Evolutionary conservation across 1,140 invertebrate genomes (phyloP).

Genomic region (Papilio xuthus): DNA sequence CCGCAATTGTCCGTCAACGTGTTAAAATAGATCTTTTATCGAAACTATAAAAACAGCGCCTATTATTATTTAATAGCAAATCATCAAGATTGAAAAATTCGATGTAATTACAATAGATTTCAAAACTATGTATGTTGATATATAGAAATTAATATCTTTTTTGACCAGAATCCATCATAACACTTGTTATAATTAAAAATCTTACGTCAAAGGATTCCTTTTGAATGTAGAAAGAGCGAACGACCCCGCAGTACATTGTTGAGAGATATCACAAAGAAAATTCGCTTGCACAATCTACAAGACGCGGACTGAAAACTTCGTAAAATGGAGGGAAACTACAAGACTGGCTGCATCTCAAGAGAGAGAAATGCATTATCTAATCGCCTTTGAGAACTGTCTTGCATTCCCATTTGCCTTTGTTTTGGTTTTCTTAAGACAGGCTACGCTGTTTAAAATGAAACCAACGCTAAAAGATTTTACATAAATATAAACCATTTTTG

Average conservation of each 20-base stretch:
- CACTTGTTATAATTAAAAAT: slow-evolving; percentile 22
- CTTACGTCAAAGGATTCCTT: slow-evolving; percentile 19
- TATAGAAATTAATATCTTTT: background rate
- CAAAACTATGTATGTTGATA: background rate
- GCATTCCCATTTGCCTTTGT: slow-evolving; percentile 30
- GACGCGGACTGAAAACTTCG: background rate
- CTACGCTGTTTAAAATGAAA: slow-evolving; percentile 11
- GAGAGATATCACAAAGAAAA: slow-evolving; percentile 5
- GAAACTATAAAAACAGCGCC: background rate
- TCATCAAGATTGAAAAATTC: background rate
- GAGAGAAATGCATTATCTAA: slow-evolving; percentile 38
- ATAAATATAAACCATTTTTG: too few relatives aligned
- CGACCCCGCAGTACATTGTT: slow-evolving; percentile 31
- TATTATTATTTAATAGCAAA: slow-evolving; percentile 14
- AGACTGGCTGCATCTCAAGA: slow-evolving; percentile 1
- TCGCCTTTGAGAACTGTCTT: slow-evolving; percentile 28
- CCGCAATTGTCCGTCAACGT: too few relatives aligned
- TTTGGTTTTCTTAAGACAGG: slow-evolving; percentile 17
- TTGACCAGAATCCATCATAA: background rate
- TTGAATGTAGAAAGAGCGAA: slow-evolving; percentile 27
- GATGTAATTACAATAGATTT: background rate
- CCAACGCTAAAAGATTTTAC: background rate
- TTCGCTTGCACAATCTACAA: slow-evolving; percentile 22
- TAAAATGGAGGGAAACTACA: slow-evolving; percentile 28
- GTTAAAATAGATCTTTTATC: too few relatives aligned